phyloP scores from a whole-genome alignment of 1,140 invertebrate species.

The Cephus cinctus region DNA sequence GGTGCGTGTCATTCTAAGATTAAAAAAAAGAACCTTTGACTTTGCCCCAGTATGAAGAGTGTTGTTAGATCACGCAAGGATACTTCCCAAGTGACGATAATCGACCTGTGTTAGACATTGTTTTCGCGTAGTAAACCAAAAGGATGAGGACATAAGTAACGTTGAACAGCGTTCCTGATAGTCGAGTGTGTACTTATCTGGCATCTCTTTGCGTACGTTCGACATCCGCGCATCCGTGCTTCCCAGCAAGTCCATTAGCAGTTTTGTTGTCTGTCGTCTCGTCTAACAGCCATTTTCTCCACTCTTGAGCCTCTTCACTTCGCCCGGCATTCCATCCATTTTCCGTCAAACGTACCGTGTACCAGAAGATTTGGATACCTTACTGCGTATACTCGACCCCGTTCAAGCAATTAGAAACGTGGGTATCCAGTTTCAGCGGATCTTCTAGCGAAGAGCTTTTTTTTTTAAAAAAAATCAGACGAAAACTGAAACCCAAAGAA shows the following conservation, averaged over 20 bases:
- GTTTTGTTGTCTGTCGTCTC: slow-evolving; percentile 20
- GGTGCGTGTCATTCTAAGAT: too few species aligned
- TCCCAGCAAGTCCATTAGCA: slow-evolving; percentile 25
- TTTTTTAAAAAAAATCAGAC: slow-evolving; percentile 21
- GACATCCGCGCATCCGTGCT: too few species aligned
- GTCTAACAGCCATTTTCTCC: slow-evolving; percentile 7
- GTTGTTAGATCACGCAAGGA: too few species aligned
- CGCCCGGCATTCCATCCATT: slow-evolving; percentile 23
- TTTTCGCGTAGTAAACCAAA: too few species aligned
- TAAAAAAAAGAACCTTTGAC: too few species aligned
- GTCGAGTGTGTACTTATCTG: too few species aligned
- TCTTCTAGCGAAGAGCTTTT: slow-evolving; percentile 13
- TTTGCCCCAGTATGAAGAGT: too few species aligned
- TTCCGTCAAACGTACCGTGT: slow-evolving; percentile 19
- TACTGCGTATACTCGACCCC: too few species aligned
- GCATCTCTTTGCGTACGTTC: too few species aligned
- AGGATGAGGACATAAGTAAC: not conserved
- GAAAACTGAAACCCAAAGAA: slow-evolving; percentile 24
- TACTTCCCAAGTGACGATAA: too few species aligned
- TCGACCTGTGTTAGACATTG: too few species aligned
- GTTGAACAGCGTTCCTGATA: not conserved
- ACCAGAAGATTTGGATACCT: slow-evolving; percentile 13
- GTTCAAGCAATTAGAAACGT: slow-evolving; percentile 32
- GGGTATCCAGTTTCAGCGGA: slow-evolving; percentile 29
- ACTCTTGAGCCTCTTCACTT: slow-evolving; percentile 4